Evolutionary conservation across 2,113 vertebrate species (phyloP).

Genomic region (Melanerpes aurifrons): DNA sequence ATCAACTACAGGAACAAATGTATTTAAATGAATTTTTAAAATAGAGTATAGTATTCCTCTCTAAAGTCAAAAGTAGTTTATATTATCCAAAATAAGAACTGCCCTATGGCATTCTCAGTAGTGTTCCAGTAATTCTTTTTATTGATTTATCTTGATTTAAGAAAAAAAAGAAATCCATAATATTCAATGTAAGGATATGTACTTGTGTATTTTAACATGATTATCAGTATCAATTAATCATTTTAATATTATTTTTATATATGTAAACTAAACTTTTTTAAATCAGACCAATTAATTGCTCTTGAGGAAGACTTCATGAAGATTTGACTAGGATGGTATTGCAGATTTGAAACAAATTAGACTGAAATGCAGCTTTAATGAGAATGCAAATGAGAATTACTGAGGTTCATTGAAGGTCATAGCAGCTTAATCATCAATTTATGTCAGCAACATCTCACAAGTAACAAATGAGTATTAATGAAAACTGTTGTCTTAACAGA

Average conservation of each 20-base stretch:
- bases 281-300: conserved; percentile 58
- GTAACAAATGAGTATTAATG: conserved; percentile 71
- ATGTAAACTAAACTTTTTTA: conserved; percentile 34
- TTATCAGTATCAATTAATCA: conserved; percentile 7
- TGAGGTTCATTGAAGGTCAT: conserved; percentile 68
- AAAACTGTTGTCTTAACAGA: conserved; percentile 74
- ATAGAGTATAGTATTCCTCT: neutral
- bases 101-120: neutral
- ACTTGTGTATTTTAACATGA: conserved; percentile 27
- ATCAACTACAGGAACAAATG: neutral
- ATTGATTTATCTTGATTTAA: neutral
- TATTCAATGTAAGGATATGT: neutral
- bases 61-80: neutral
- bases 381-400: conserved; percentile 65
- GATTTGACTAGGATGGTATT: conserved; percentile 18
- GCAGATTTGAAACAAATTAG: conserved; percentile 50
- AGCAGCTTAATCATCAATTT: conserved; percentile 64
- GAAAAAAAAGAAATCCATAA: neutral
- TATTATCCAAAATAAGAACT: neutral
- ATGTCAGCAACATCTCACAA: conserved; percentile 66
- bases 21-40: neutral
- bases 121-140: neutral
- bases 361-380: conserved; percentile 64
- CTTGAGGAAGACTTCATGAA: conserved; percentile 39
- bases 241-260: neutral